Percentiles rank a stretch among this genome's conserved stretches.
phyloP scores from a whole-genome alignment of 2,113 vertebrate genomes.

The Solenodon paradoxus region DNA sequence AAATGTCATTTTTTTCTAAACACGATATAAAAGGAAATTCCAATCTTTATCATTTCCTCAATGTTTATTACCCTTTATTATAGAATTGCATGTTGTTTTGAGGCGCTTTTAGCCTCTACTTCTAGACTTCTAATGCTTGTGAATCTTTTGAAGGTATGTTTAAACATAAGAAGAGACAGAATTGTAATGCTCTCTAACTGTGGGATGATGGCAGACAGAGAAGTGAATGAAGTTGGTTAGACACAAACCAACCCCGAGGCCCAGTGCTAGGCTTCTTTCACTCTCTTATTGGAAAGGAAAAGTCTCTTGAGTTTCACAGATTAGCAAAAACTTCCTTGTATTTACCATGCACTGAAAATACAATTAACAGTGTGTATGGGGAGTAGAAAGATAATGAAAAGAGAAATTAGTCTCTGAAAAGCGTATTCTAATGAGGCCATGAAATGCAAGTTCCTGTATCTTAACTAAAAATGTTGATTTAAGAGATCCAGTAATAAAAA shows the following conservation, averaged over 20 bases:
- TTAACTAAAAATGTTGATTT: constrained; percentile 43
- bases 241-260: neutral
- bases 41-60: neutral
- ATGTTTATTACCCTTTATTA: constrained; percentile 2
- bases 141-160: neutral
- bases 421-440: neutral
- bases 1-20: neutral
- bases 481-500: constrained; percentile 20
- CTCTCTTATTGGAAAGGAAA: neutral
- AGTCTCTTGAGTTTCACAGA: constrained; percentile 19
- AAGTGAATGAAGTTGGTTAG: constrained; percentile 59
- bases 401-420: constrained; percentile 46
- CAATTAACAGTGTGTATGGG: neutral
- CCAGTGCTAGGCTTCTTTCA: constrained; percentile 11
- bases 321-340: constrained; percentile 55
- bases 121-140: neutral
- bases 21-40: neutral
- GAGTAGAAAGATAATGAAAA: constrained; percentile 54
- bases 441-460: constrained; percentile 39
- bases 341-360: constrained; percentile 45
- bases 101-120: constrained; percentile 2
- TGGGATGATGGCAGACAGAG: neutral
- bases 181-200: neutral
- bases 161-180: constrained; percentile 37
- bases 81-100: neutral